Percentiles rank a stretch among this genome's conserved stretches.
phyloP scores from a whole-genome alignment of 1,140 invertebrate genomes.

The Pinna nobilis region DNA sequence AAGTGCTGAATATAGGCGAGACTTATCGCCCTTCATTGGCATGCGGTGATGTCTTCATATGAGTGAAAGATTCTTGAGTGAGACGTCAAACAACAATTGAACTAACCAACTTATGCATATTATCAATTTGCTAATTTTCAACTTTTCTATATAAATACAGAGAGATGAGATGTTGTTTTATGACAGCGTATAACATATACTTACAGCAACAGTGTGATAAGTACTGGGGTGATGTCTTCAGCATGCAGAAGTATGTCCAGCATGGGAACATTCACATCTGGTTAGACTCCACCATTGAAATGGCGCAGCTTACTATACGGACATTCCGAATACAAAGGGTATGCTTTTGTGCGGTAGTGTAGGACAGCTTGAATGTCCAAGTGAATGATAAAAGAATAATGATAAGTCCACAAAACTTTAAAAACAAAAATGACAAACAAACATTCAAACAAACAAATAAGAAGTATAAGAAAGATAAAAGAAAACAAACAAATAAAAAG shows the following conservation, averaged over 20 bases:
- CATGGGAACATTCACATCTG: constrained; percentile 70
- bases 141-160: too few relatives aligned
- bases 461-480: too few relatives aligned
- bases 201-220: constrained; percentile 74
- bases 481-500: too few relatives aligned
- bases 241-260: constrained; percentile 60
- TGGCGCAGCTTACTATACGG: constrained; percentile 67
- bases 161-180: too few relatives aligned
- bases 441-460: neutral
- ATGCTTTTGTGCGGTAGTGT: neutral
- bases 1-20: too few relatives aligned
- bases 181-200: neutral
- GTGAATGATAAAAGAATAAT: neutral
- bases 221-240: constrained; percentile 71
- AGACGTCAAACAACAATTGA: too few relatives aligned
- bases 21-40: too few relatives aligned
- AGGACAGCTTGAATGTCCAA: too few relatives aligned
- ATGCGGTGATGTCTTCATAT: too few relatives aligned
- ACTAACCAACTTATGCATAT: too few relatives aligned
- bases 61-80: too few relatives aligned
- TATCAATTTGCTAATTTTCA: too few relatives aligned
- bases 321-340: constrained; percentile 68
- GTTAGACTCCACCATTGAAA: constrained; percentile 57
- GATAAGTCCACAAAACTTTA: neutral
- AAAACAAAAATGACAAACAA: neutral